Percentiles rank a stretch among this genome's conserved stretches.
These are phyloP conservation scores for Actias luna DNA, from an alignment of 2,888 invertebrate species.

Conservation along the genomic window DNA sequence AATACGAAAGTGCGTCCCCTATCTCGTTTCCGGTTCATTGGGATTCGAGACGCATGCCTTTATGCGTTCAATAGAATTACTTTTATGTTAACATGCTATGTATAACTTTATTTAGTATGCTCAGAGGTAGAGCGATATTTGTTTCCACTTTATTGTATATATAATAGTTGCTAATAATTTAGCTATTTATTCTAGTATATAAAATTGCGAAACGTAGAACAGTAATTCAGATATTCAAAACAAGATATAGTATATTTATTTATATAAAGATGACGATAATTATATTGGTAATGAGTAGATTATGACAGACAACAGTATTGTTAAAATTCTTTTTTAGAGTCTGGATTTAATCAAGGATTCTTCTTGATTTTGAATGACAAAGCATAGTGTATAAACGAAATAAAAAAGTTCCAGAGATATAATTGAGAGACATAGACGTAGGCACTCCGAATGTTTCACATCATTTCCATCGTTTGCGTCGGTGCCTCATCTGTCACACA, in stretches of 20 bases:
- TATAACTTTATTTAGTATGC: neutral
- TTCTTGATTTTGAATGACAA: too few species aligned
- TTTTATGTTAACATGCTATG: conserved; percentile 7
- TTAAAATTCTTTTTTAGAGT: too few species aligned
- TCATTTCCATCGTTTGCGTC: neutral
- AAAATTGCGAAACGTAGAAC: neutral
- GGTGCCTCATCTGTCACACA: neutral
- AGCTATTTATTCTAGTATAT: too few species aligned
- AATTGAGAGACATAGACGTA: neutral
- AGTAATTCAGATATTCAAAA: neutral
- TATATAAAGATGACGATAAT: too few species aligned
- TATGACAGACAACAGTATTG: too few species aligned
- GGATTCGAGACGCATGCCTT: conserved; percentile 17
- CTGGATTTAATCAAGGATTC: too few species aligned
- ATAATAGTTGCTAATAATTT: neutral
- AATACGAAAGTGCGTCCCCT: conserved; percentile 8
- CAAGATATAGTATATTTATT: too few species aligned
- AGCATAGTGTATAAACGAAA: neutral
- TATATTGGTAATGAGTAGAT: too few species aligned
- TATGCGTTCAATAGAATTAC: conserved; percentile 13
- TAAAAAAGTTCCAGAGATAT: neutral
- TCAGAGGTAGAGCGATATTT: neutral
- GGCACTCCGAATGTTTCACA: neutral
- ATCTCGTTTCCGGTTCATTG: conserved; percentile 19
- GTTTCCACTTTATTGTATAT: neutral